Conservation (phyloP, 2,113 vertebrate genomes). For the Paracanthobrama guichenoti region DNA sequence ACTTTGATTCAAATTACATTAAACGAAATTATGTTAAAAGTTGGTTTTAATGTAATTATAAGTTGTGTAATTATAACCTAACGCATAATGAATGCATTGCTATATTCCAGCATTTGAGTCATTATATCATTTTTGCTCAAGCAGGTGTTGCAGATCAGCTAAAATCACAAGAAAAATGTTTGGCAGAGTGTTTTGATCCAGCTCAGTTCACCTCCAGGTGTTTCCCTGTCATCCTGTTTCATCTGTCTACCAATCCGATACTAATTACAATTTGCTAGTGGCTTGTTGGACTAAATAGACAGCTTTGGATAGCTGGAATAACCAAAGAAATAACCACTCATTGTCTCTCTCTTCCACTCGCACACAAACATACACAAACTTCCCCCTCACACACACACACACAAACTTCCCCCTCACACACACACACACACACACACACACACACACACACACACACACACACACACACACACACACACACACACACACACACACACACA, state of each 20-base stretch:
- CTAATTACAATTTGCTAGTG: slow-evolving; percentile 47
- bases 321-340: slow-evolving; percentile 1
- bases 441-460: slow-evolving; percentile 23
- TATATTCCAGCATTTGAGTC: neutral
- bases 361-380: slow-evolving; percentile 27
- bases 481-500: slow-evolving; percentile 4
- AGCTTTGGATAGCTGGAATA: slow-evolving; percentile 62
- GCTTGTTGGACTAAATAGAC: slow-evolving; percentile 59
- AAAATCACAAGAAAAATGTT: neutral
- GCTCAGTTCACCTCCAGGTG: slow-evolving; percentile 26
- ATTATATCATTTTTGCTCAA: neutral
- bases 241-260: slow-evolving; percentile 32
- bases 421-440: slow-evolving; percentile 20
- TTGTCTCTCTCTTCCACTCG: neutral
- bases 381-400: slow-evolving; percentile 15
- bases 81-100: neutral
- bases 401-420: too few relatives aligned
- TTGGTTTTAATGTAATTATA: neutral
- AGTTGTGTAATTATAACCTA: neutral
- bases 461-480: slow-evolving; percentile 9
- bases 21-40: neutral
- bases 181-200: slow-evolving; percentile 24
- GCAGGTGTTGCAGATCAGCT: slow-evolving; percentile 2
- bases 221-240: neutral
- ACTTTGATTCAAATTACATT: neutral